Conservation (phyloP, 2,113 vertebrate genomes). For the Rhinolophus ferrumequinum region DNA sequence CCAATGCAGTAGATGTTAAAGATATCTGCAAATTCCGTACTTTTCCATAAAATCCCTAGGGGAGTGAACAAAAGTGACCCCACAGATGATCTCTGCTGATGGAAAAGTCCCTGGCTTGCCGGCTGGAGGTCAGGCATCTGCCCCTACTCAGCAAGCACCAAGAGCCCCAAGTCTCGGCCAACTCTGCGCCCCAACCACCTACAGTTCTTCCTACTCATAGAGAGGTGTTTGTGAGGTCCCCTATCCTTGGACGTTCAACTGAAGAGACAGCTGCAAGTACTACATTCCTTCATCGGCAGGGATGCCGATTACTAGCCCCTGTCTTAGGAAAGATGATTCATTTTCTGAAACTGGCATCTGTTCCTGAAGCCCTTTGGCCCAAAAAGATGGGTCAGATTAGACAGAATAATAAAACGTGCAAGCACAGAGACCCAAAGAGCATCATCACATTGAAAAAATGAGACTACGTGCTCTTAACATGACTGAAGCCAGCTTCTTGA, state of each 20-base stretch:
- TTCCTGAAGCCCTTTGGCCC: not conserved
- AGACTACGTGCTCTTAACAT: not conserved
- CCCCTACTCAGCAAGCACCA: not conserved
- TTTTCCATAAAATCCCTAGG: slow-evolving; percentile 51
- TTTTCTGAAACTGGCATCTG: slow-evolving; percentile 1
- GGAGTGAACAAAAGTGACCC: not conserved
- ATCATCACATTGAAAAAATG: not conserved
- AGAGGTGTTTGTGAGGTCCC: not conserved
- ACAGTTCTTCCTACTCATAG: not conserved
- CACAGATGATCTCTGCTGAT: not conserved
- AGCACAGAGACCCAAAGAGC: not conserved
- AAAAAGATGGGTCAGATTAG: not conserved
- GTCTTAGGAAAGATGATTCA: not conserved
- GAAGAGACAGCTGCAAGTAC: not conserved
- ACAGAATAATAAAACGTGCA: slow-evolving; percentile 9
- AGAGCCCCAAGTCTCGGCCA: not conserved
- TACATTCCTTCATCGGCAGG: not conserved
- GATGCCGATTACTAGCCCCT: not conserved
- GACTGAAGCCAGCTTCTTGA: not conserved
- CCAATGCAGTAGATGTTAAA: not conserved
- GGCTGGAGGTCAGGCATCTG: not conserved
- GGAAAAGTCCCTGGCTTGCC: slow-evolving; percentile 61
- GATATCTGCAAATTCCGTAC: slow-evolving; percentile 3
- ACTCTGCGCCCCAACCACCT: not conserved
- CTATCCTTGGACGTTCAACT: not conserved